Conservation (phyloP, 1,140 invertebrate genomes). For the Solenopsis invicta region DNA sequence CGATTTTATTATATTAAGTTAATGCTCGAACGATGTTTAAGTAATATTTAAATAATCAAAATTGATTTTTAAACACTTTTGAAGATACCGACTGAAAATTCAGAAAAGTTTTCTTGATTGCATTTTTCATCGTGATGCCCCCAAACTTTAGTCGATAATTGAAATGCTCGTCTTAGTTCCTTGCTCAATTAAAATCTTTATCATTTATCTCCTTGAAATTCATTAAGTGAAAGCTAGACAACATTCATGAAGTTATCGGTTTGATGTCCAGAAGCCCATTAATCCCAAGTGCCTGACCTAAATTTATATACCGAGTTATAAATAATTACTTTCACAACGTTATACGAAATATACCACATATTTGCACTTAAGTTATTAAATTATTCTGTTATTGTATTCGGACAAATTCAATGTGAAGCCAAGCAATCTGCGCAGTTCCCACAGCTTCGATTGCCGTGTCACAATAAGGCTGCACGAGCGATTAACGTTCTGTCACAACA, state of each 20-base stretch:
- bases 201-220: slow-evolving; percentile 28
- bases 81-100: neutral
- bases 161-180: neutral
- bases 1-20: neutral
- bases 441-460: slow-evolving; percentile 57
- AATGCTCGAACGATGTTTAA: neutral
- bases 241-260: neutral
- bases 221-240: slow-evolving; percentile 39
- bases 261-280: slow-evolving; percentile 36
- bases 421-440: slow-evolving; percentile 48
- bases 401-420: slow-evolving; percentile 18
- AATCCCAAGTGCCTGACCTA: neutral
- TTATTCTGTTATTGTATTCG: neutral
- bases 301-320: slow-evolving; percentile 8
- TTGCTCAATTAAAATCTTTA: slow-evolving; percentile 25
- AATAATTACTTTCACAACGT: neutral
- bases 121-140: slow-evolving; percentile 6
- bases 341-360: neutral
- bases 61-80: slow-evolving; percentile 9
- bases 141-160: slow-evolving; percentile 54
- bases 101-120: neutral
- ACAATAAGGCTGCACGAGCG: slow-evolving; percentile 67
- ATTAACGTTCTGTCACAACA: slow-evolving; percentile 75
- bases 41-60: slow-evolving; percentile 6
- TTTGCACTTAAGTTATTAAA: neutral